phyloP scores from a whole-genome alignment of 2,888 invertebrate genomes.

The Margaritifera margaritifera region DNA sequence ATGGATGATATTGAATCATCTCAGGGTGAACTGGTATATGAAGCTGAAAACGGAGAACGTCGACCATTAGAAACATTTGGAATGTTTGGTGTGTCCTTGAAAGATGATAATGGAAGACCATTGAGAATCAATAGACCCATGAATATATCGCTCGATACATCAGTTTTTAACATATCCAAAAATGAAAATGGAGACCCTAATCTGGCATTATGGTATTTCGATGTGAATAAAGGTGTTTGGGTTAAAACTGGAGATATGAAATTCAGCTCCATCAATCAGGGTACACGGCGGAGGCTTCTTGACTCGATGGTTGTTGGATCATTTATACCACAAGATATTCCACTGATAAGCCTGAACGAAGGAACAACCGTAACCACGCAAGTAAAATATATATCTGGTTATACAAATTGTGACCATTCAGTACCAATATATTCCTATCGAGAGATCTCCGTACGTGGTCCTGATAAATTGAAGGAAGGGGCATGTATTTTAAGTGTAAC shows the following conservation, averaged over 20 bases:
- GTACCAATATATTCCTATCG: conserved; percentile 21
- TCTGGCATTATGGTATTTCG: conserved; percentile 22
- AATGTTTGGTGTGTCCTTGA: conserved; percentile 22
- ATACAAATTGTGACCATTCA: conserved; percentile 28
- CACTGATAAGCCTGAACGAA: no score
- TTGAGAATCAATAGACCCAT: conserved; percentile 19
- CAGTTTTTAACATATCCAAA: conserved; percentile 17
- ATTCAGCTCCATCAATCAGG: neutral
- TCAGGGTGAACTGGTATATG: conserved; percentile 22
- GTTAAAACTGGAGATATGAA: conserved; percentile 20
- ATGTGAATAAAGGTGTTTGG: conserved; percentile 32
- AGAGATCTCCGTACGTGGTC: neutral
- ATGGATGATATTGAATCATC: conserved; percentile 19
- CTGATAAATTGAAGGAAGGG: conserved; percentile 6
- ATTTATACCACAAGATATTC: no score
- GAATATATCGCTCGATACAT: conserved; percentile 18
- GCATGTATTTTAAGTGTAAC: conserved; percentile 25
- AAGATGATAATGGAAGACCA: conserved; percentile 15
- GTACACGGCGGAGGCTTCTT: conserved; percentile 7
- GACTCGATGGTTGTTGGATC: neutral
- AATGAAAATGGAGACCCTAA: conserved; percentile 23
- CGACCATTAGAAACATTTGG: conserved; percentile 25
- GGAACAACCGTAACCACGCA: no score
- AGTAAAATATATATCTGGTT: neutral
- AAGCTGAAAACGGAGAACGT: conserved; percentile 12